Conservation (phyloP, 2,797 vertebrate genomes). For the Acrossocheilus fasciatus region DNA sequence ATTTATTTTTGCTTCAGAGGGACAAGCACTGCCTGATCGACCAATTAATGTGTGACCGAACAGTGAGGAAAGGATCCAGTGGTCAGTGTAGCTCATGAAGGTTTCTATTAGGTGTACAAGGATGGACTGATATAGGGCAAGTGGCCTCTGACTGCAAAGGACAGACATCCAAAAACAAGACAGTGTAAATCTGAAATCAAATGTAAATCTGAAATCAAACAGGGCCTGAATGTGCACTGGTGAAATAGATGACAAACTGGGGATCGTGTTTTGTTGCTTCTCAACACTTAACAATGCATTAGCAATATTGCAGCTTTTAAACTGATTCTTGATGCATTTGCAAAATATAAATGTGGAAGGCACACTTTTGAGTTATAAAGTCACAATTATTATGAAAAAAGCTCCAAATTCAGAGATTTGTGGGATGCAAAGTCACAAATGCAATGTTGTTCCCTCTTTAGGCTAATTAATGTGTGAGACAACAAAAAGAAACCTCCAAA, state of each 20-base stretch:
- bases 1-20: slow-evolving; percentile 32
- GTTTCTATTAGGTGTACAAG: neutral
- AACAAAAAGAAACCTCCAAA: neutral
- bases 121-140: neutral
- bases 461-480: neutral
- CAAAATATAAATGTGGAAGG: neutral
- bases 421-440: neutral
- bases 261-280: neutral
- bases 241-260: neutral
- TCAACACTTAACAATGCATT: neutral
- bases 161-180: neutral
- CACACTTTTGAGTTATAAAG: neutral
- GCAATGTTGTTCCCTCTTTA: neutral
- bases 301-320: neutral
- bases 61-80: neutral
- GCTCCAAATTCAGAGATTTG: neutral
- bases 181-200: neutral
- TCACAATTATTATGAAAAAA: neutral
- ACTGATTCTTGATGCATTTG: neutral
- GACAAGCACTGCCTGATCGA: slow-evolving; percentile 14
- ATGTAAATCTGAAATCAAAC: neutral
- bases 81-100: neutral
- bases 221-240: neutral
- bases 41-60: slow-evolving; percentile 26
- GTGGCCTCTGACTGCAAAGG: neutral